A percentile compares a stretch with the other conserved stretches of the same genome.
phyloP scores from a whole-genome alignment of 2,888 invertebrate species.

The Nemapogon koenigi region DNA sequence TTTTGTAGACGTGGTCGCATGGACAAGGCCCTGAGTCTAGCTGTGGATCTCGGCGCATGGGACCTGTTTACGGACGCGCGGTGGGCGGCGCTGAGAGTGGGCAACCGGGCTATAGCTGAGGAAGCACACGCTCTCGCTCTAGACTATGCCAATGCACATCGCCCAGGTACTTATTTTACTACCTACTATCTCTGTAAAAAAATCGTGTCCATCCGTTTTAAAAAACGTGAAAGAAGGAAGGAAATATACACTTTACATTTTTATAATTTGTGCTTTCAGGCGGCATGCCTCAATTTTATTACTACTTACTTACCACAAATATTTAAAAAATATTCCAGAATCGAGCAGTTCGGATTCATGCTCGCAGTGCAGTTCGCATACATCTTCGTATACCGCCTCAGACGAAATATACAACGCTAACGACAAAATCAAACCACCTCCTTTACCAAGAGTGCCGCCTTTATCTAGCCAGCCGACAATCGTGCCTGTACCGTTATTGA shows the following conservation, averaged over 20 bases:
- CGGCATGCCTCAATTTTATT: no score
- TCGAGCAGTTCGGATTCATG: conserved; percentile 77
- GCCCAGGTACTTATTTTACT: neutral
- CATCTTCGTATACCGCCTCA: conserved; percentile 29
- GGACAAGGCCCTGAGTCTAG: conserved; percentile 84
- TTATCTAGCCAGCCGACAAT: conserved; percentile 25
- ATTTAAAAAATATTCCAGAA: conserved; percentile 60
- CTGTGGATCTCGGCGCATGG: conserved; percentile 84
- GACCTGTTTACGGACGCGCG: conserved; percentile 87
- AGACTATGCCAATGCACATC: conserved; percentile 1
- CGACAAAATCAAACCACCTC: neutral
- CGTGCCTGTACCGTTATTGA: conserved; percentile 34
- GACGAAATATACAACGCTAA: neutral
- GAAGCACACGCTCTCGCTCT: conserved; percentile 74
- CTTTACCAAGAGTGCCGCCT: conserved; percentile 17
- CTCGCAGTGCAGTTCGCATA: conserved; percentile 64
- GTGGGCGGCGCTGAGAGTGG: conserved; percentile 71
- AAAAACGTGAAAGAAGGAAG: no score
- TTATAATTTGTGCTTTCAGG: no score
- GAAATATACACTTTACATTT: no score
- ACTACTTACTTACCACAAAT: no score
- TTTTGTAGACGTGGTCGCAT: conserved; percentile 70
- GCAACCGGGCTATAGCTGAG: conserved; percentile 67
- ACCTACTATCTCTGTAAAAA: no score
- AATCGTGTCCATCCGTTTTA: no score